Conservation (phyloP, 1,140 invertebrate genomes). For the Cryptotermes secundus region DNA sequence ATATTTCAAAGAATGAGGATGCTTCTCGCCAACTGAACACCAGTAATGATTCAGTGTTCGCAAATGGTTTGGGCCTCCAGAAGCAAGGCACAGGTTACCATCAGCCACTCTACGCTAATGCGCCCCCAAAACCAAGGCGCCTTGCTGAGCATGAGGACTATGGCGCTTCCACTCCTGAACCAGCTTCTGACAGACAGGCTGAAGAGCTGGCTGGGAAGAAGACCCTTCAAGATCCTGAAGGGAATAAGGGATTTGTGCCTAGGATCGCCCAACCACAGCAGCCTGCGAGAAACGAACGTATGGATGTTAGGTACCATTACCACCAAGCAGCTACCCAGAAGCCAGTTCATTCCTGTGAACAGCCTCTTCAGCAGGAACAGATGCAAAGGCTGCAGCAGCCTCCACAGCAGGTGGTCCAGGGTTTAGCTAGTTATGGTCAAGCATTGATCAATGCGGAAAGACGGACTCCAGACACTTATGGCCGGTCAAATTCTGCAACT, state of each 20-base stretch:
- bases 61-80: slow-evolving; percentile 19
- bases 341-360: slow-evolving; percentile 31
- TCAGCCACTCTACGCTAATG: slow-evolving; percentile 84
- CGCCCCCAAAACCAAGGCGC: slow-evolving; percentile 80
- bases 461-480: slow-evolving; percentile 79
- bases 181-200: slow-evolving; percentile 43
- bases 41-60: slow-evolving; percentile 36
- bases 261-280: slow-evolving; percentile 42
- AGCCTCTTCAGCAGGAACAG: not conserved
- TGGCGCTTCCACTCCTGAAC: slow-evolving; percentile 67
- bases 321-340: slow-evolving; percentile 32
- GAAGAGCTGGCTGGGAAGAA: not conserved
- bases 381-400: not conserved
- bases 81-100: not conserved
- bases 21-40: slow-evolving; percentile 37
- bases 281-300: slow-evolving; percentile 46
- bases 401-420: not conserved
- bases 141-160: slow-evolving; percentile 61
- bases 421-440: not conserved
- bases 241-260: slow-evolving; percentile 42
- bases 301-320: slow-evolving; percentile 44
- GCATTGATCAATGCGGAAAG: slow-evolving; percentile 53
- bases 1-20: slow-evolving; percentile 35
- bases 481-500: slow-evolving; percentile 58
- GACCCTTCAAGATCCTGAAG: not conserved